These are phyloP conservation scores for Labia minor DNA, from an alignment of 2,888 invertebrate species.

Conservation along the genomic window DNA sequence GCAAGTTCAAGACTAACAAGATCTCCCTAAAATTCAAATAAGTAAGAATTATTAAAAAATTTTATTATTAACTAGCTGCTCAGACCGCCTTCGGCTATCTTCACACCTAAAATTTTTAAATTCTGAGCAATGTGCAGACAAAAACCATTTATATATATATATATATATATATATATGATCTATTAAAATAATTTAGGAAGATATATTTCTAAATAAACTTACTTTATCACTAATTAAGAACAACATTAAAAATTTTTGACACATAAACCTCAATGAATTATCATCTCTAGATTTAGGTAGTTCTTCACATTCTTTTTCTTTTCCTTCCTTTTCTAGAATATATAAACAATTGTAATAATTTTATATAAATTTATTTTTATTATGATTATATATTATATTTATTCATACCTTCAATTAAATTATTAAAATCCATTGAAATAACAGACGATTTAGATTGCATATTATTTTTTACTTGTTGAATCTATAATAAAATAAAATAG, in stretches of 20 bases:
- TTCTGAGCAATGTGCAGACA: too few species aligned
- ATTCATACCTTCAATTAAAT: not conserved
- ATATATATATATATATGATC: not conserved
- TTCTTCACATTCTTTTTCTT: not conserved
- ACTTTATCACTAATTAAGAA: slow-evolving; percentile 55
- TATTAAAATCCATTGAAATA: not conserved
- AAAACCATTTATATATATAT: not conserved
- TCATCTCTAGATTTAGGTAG: slow-evolving; percentile 37
- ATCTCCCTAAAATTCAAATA: slow-evolving; percentile 42
- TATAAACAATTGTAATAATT: not conserved
- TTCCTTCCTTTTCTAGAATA: too few species aligned
- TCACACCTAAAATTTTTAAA: too few species aligned
- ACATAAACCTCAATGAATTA: slow-evolving; percentile 56
- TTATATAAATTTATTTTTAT: not conserved
- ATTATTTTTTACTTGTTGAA: not conserved
- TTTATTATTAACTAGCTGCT: too few species aligned
- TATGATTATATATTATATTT: not conserved
- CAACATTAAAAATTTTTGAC: slow-evolving; percentile 59
- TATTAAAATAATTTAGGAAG: not conserved
- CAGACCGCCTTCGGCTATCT: too few species aligned
- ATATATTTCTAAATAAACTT: slow-evolving; percentile 33
- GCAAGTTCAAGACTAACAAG: slow-evolving; percentile 56
- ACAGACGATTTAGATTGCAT: not conserved
- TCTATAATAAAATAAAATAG: not conserved
- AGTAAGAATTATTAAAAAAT: slow-evolving; percentile 14